Evolutionary conservation across 2,113 vertebrate species (phyloP).

Genomic region (Lamprologus ornatipinnis): DNA sequence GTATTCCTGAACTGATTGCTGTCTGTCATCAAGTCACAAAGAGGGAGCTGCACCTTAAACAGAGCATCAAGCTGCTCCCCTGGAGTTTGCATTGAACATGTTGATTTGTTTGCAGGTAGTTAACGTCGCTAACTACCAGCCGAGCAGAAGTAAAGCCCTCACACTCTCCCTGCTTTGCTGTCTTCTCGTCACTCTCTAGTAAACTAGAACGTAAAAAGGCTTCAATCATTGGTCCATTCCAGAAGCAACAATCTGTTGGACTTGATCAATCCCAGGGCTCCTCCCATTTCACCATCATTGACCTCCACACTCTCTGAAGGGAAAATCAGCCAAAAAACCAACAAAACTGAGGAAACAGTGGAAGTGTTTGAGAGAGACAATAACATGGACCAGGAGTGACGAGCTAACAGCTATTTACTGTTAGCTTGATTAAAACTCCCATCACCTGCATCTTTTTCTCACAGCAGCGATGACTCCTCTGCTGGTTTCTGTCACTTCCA

Average conservation of each 20-base stretch:
- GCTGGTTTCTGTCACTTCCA: background rate
- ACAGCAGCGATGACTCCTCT: fast-evolving
- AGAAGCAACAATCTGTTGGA: background rate
- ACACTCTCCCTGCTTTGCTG: background rate
- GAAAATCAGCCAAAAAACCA: background rate
- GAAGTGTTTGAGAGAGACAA: background rate
- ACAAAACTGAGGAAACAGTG: background rate
- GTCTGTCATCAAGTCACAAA: background rate
- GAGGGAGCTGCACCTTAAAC: background rate
- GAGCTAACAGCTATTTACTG: background rate
- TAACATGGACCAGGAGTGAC: background rate
- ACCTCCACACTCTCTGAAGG: background rate
- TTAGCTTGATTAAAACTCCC: background rate
- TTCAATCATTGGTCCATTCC: background rate
- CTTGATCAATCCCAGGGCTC: background rate
- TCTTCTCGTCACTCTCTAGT: background rate
- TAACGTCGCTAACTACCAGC: fast-evolving
- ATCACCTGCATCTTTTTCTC: background rate
- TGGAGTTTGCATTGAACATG: background rate
- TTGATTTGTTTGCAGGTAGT: background rate
- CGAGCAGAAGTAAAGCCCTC: background rate
- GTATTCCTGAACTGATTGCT: background rate
- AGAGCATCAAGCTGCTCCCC: background rate
- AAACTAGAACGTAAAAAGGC: background rate
- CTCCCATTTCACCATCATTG: background rate